These are phyloP conservation scores for Altica lythri DNA, from an alignment of 2,888 invertebrate genomes.

Conservation along the genomic window DNA sequence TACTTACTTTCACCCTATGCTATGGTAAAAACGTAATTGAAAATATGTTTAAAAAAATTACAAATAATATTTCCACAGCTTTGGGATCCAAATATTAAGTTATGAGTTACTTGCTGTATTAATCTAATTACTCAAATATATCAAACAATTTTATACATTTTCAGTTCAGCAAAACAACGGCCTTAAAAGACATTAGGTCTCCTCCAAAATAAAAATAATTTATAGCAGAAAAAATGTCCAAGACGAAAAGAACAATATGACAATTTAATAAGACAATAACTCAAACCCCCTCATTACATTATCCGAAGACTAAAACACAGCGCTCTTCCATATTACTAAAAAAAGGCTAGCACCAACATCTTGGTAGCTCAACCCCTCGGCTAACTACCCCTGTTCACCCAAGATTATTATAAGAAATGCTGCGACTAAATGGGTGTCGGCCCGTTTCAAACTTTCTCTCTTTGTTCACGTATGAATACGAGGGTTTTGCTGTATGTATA, in stretches of 20 bases:
- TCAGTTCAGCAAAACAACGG: too few species aligned
- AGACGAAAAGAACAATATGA: conserved; percentile 40
- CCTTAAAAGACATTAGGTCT: too few species aligned
- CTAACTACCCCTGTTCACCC: conserved; percentile 49
- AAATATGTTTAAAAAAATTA: too few species aligned
- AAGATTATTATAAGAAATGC: conserved; percentile 57
- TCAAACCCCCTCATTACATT: conserved; percentile 54
- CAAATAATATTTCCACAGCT: too few species aligned
- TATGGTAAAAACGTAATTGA: too few species aligned
- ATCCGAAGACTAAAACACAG: conserved; percentile 51
- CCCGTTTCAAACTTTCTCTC: conserved; percentile 42
- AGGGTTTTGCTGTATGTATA: conserved; percentile 12
- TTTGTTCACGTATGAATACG: conserved; percentile 35
- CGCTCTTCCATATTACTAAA: conserved; percentile 50
- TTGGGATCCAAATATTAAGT: too few species aligned
- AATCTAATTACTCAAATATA: too few species aligned
- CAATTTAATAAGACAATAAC: conserved; percentile 53
- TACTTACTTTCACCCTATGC: too few species aligned
- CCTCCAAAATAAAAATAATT: conserved; percentile 27
- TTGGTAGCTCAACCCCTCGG: conserved; percentile 40
- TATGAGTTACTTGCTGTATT: too few species aligned
- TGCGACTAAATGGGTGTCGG: conserved; percentile 55
- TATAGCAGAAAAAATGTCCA: conserved; percentile 21
- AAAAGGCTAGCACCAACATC: conserved; percentile 42
- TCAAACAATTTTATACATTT: too few species aligned